phyloP scores from a whole-genome alignment of 2,888 invertebrate species.

The Campoplex capitator region DNA sequence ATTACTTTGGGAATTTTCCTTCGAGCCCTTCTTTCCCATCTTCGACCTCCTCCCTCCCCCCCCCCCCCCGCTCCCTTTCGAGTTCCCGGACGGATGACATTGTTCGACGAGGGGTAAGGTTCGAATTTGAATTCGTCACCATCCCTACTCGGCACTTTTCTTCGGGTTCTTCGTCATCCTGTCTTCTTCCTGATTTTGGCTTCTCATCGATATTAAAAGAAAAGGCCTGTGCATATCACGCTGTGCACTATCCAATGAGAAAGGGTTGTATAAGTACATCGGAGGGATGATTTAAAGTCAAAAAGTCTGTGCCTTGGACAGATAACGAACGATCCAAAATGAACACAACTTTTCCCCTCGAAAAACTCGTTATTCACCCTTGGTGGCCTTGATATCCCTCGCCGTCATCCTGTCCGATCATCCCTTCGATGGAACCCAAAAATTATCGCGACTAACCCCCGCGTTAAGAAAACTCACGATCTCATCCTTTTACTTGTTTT shows the following conservation, averaged over 20 bases:
- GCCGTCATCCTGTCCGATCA: slow-evolving; percentile 8
- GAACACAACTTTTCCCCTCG: slow-evolving; percentile 44
- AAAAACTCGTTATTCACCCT: slow-evolving; percentile 70
- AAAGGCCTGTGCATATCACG: background rate
- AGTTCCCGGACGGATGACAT: slow-evolving; percentile 57
- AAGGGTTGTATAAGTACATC: background rate
- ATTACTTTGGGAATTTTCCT: slow-evolving; percentile 75
- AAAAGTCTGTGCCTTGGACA: slow-evolving; percentile 64
- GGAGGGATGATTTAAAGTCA: slow-evolving; percentile 53
- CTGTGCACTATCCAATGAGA: slow-evolving; percentile 28
- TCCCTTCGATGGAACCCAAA: slow-evolving; percentile 43
- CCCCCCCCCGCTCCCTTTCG: slow-evolving; percentile 21
- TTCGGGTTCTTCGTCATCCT: slow-evolving; percentile 65
- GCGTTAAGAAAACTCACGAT: slow-evolving; percentile 46
- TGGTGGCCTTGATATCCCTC: slow-evolving; percentile 10
- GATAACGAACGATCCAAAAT: slow-evolving; percentile 65
- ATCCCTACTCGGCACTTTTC: slow-evolving; percentile 62
- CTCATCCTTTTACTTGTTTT: slow-evolving; percentile 15
- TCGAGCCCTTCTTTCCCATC: slow-evolving; percentile 69
- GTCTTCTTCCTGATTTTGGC: slow-evolving; percentile 66
- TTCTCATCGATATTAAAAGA: slow-evolving; percentile 63
- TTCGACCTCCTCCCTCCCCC: slow-evolving; percentile 52
- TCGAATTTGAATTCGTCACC: slow-evolving; percentile 75
- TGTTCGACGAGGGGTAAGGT: slow-evolving; percentile 70
- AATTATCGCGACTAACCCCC: slow-evolving; percentile 45